Percentiles rank a stretch among this genome's conserved stretches.
Conservation (phyloP, 2,113 vertebrate genomes). For the Polyodon spathula region DNA sequence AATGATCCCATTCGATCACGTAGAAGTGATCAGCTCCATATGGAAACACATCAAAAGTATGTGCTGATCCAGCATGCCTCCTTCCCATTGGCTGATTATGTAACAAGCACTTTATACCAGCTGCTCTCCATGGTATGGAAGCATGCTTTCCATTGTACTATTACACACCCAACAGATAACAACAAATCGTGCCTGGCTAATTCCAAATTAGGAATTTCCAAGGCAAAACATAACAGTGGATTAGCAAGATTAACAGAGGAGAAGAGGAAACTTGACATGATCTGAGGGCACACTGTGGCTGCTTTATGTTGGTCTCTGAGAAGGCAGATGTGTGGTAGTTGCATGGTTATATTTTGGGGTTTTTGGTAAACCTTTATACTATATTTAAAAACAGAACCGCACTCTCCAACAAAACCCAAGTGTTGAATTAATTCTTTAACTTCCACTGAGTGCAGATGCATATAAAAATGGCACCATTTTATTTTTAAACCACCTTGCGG, state of each 20-base stretch:
- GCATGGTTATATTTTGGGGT: too few relatives aligned
- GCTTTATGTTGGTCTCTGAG: not conserved
- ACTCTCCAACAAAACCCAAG: too few relatives aligned
- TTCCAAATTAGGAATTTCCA: not conserved
- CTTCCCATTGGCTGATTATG: not conserved
- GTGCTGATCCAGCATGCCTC: too few relatives aligned
- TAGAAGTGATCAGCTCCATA: too few relatives aligned
- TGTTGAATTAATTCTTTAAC: too few relatives aligned
- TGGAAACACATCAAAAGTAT: too few relatives aligned
- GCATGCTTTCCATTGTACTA: not conserved
- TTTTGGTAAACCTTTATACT: too few relatives aligned
- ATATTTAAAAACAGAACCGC: too few relatives aligned
- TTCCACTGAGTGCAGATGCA: too few relatives aligned
- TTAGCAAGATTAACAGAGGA: not conserved
- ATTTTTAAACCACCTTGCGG: too few relatives aligned
- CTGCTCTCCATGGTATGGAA: not conserved
- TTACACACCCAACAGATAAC: not conserved
- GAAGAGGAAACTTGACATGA: not conserved
- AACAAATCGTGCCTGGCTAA: not conserved
- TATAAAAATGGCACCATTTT: too few relatives aligned
- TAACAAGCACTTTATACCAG: slow-evolving; percentile 3
- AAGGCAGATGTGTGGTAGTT: not conserved
- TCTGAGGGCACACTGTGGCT: not conserved
- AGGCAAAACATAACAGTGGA: not conserved
- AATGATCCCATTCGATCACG: too few relatives aligned